Evolutionary conservation across 2,113 vertebrate species (phyloP), one percentile per base, ranked within the genome.

Genomic region (Anas platyrhynchos): DNA sequence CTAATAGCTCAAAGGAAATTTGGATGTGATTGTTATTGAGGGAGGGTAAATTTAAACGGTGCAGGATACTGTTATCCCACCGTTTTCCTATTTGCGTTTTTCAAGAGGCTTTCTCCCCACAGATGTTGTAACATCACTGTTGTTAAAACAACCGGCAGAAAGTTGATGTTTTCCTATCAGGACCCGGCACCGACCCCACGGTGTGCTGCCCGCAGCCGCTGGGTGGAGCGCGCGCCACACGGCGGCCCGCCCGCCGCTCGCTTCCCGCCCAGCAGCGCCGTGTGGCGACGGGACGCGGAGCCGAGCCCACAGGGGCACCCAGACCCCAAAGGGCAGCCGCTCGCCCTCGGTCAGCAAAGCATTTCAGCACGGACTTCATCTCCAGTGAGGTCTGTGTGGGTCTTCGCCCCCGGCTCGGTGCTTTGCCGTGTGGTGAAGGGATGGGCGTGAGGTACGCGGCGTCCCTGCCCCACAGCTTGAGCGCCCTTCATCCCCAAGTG

Each of bases 211-310:
- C 12, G 41, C 41, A 41, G 41, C 46, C 98, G 81, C 96, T 92
- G 98, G 98, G 79, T 97, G 98, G 97, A 92, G 96, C 34, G 27
- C 75, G 43, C 36, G 95, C 52, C 87, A 81, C 93, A 96, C 55
- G 44, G 76, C 32, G 78, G 63, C 88, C 65, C 83, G 85, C 34
- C 83, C 50, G 4, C 50, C n/a, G 62, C 56, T 65, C 9, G 46
- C 84, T 75, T 58, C 27, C 48, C 50, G 91, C 48, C 56, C 61
- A 91, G 58, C 62, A 94, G 65, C 91, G 82, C 88, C 66, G 82
- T 97, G 93, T 94, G 92, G 95, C 89, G 92, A 79, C 63, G 62
- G 79, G 81, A 61, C 41, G 2, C 44, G 25, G 61, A 91, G 91
- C 92, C 94, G 94, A 93, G 83, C 80, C 17, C 73, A 63, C 27